Base-by-base conservation (phyloP, 2,113 vertebrate species). In the Dipodomys stephensi region DNA sequence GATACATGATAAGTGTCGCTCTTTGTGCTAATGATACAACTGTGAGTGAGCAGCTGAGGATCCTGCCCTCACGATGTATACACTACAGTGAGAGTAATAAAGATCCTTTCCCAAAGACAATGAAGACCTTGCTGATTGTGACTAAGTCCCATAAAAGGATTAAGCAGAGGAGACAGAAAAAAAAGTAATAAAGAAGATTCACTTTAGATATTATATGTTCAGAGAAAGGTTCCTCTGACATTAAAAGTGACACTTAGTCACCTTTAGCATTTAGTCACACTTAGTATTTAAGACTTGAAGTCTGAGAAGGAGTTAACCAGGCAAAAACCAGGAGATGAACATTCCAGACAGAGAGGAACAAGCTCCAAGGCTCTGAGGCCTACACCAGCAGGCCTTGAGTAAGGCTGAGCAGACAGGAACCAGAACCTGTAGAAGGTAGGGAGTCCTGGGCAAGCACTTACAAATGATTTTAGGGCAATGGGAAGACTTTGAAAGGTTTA, bases 191-290 rank as follows among this genome's bases (percentile, higher is more conserved):
- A 49, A 22, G 64, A n/a, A 32, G 32, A 83, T 64, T 78, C 64
- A n/a, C 11, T 94, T 93, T 60, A 67, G 22, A 88, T n/a, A 12
- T 12, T 62, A 8, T 62, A 8, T 6, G 3, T 44, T 90, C 82
- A 67, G 64, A 87, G 82, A 93, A 96, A 92, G 81, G 65, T 82
- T 73, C 92, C 68, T 60, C 87, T 96, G 92, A 93, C 92, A 96
- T 96, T 93, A 81, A 93, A 94, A 64, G 39, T 94, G 87, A 71
- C 90, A 95, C 94, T 96, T 87, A 93, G 53, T 57, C 53, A 57
- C 12, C 53, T 57, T 57, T 57, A 57, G 16, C 53, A 57, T 57
- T 57, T 57, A 16, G 16, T 57, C 53, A 16, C 15, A 57, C 15
- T 57, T 57, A 93, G 85, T 60, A 77, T 64, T 84, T 80, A 77